Evolutionary conservation across 2,113 vertebrate genomes (phyloP).

Genomic region (Progne subis): DNA sequence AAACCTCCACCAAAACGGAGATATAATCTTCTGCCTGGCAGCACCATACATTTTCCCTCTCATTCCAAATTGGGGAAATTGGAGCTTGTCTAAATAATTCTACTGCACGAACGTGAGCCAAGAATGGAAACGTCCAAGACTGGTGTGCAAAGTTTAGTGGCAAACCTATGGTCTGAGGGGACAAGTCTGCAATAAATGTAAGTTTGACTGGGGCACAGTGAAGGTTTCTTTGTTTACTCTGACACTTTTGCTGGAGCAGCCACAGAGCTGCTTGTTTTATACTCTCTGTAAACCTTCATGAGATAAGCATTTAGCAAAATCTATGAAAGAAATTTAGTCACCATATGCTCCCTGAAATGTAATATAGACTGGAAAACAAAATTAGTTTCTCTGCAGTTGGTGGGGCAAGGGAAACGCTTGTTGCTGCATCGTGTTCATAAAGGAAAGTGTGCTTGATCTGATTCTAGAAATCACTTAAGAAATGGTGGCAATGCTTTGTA

Average conservation of each 20-base stretch:
- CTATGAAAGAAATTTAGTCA: not conserved
- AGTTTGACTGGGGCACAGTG: not conserved
- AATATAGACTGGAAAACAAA: not conserved
- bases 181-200: not conserved
- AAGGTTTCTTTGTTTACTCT: not conserved
- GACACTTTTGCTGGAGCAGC: not conserved
- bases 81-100: not conserved
- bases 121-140: not conserved
- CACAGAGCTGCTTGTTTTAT: not conserved
- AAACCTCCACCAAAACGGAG: conserved; percentile 64
- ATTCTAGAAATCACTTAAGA: not conserved
- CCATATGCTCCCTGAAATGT: not conserved
- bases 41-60: conserved; percentile 1
- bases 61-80: not conserved
- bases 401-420: not conserved
- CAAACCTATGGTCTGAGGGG: not conserved
- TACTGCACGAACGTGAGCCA: not conserved
- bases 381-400: not conserved
- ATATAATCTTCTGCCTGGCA: conserved; percentile 45
- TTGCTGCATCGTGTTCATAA: not conserved
- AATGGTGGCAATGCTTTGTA: not conserved
- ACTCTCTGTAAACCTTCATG: not conserved
- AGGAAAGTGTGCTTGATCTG: not conserved
- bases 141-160: not conserved
- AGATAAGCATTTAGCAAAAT: not conserved